Evolutionary conservation across 2,888 invertebrate genomes (phyloP).

Genomic region (Suillia variegata): DNA sequence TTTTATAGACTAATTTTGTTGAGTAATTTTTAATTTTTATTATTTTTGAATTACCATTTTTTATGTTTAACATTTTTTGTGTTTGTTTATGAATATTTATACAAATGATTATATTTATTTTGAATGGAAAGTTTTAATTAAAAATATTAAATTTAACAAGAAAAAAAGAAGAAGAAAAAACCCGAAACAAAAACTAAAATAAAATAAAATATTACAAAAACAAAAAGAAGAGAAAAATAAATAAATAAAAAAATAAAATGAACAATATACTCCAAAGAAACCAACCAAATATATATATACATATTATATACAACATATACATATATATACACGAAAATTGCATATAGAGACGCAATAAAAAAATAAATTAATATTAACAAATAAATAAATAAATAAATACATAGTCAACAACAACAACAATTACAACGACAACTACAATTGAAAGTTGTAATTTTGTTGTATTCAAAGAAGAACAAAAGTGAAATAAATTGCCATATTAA

Average conservation of each 20-base stretch:
- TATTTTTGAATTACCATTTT: constrained; percentile 4
- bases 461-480: constrained; percentile 42
- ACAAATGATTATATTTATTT: not conserved
- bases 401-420: constrained; percentile 33
- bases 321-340: constrained; percentile 39
- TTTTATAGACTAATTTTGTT: not conserved
- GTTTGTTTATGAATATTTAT: constrained; percentile 10
- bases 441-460: constrained; percentile 46
- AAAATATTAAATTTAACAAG: constrained; percentile 38
- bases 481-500: constrained; percentile 44
- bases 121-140: not conserved
- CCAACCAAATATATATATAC: constrained; percentile 56
- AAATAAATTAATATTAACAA: too few relatives aligned
- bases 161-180: not conserved
- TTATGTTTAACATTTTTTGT: constrained; percentile 12
- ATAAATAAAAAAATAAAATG: constrained; percentile 29
- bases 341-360: too few relatives aligned
- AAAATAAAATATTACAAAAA: constrained; percentile 5
- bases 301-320: constrained; percentile 27
- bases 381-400: constrained; percentile 33
- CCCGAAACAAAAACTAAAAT: too few relatives aligned
- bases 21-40: constrained; percentile 6
- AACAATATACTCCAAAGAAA: constrained; percentile 61
- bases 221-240: constrained; percentile 30
- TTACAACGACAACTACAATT: constrained; percentile 24